Percentiles rank a stretch among this genome's conserved stretches.
Conservation (phyloP, 2,113 vertebrate genomes). For the Phyllostomus discolor region DNA sequence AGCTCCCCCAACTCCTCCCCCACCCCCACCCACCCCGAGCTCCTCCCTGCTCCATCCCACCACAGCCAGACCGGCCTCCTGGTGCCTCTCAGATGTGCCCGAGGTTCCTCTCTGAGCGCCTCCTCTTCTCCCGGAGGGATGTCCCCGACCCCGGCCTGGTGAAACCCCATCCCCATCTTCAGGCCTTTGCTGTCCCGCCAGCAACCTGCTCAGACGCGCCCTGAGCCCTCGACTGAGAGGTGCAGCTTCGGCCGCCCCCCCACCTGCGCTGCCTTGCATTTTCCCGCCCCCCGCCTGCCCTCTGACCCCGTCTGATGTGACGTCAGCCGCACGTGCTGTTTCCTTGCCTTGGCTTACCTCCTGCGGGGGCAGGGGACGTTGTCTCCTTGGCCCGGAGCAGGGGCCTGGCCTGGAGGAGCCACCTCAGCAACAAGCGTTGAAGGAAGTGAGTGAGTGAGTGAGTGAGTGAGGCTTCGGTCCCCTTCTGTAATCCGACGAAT, state of each 20-base stretch:
- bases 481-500: neutral
- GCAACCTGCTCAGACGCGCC: neutral
- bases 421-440: neutral
- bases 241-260: accelerated
- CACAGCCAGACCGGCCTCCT: no score
- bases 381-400: neutral
- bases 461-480: no score
- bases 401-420: neutral
- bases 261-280: neutral
- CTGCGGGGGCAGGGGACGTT: neutral
- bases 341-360: neutral
- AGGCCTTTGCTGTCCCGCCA: neutral
- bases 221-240: neutral
- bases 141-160: neutral
- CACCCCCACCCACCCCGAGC: neutral
- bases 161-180: neutral
- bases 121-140: neutral
- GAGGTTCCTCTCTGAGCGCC: neutral
- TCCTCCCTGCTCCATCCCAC: neutral
- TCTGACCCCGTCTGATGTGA: neutral
- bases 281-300: neutral
- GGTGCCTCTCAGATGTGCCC: no score
- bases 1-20: neutral
- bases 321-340: no score
- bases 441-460: neutral